phyloP scores from a whole-genome alignment of 2,888 invertebrate genomes.

The Drosophila testacea region DNA sequence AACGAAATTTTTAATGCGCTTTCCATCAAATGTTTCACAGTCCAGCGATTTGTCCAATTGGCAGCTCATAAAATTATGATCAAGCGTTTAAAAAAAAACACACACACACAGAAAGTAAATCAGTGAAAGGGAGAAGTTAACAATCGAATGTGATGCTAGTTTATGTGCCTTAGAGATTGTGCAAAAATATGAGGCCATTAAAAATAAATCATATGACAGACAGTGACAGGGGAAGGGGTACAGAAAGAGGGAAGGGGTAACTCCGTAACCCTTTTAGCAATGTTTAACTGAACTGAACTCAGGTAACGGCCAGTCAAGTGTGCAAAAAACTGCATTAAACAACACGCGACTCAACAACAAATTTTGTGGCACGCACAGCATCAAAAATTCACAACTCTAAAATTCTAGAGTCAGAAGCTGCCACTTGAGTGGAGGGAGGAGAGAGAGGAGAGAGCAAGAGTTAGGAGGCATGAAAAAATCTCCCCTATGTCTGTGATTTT shows the following conservation, averaged over 20 bases:
- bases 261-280: conserved; percentile 44
- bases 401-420: conserved; percentile 25
- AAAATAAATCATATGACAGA: conserved; percentile 75
- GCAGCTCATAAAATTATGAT: conserved; percentile 76
- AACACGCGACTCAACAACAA: conserved; percentile 64
- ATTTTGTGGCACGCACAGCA: conserved; percentile 31
- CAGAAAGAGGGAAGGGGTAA: conserved; percentile 10
- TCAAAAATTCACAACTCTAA: conserved; percentile 39
- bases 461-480: not conserved
- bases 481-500: conserved; percentile 1
- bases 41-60: conserved; percentile 75
- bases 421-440: conserved; percentile 50
- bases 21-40: conserved; percentile 46
- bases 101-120: conserved; percentile 13
- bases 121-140: conserved; percentile 11
- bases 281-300: conserved; percentile 15
- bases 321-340: conserved; percentile 75
- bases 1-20: conserved; percentile 37
- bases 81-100: conserved; percentile 52
- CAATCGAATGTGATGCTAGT: conserved; percentile 57
- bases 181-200: conserved; percentile 76
- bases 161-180: conserved; percentile 60
- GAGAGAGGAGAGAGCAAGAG: not conserved
- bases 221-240: conserved; percentile 5
- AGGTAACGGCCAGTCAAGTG: conserved; percentile 75